Evolutionary conservation across 2,888 invertebrate species (phyloP).

Genomic region (Leucoptera coffeella): DNA sequence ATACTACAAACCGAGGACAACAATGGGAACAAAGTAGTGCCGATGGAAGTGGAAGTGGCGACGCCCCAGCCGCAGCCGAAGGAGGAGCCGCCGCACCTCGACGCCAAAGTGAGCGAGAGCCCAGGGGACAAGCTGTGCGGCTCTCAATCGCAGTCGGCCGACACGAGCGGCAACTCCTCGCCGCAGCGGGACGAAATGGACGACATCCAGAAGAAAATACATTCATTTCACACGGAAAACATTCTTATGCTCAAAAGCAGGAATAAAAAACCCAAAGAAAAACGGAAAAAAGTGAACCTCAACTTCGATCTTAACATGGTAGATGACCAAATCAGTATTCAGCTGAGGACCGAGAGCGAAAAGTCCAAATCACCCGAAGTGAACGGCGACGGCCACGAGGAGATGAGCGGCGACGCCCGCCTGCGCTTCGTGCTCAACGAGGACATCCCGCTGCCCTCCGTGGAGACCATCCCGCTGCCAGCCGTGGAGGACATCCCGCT

Average conservation of each 20-base stretch:
- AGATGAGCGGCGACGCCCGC: conserved; percentile 22
- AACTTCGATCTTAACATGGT: conserved; percentile 49
- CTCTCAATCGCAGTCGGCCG: conserved; percentile 23
- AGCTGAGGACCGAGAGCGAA: conserved; percentile 31
- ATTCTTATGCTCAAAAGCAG: conserved; percentile 55
- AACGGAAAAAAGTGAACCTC: conserved; percentile 47
- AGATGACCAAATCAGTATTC: conserved; percentile 45
- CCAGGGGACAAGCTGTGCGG: conserved; percentile 30
- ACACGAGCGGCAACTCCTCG: conserved; percentile 44
- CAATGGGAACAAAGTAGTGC: conserved; percentile 31
- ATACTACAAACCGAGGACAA: conserved; percentile 16
- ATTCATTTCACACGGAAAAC: conserved; percentile 59
- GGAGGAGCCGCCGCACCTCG: conserved; percentile 16
- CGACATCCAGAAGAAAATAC: conserved; percentile 57
- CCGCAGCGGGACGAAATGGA: conserved; percentile 52
- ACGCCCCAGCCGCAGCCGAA: conserved; percentile 26
- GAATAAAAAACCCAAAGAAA: conserved; percentile 51
- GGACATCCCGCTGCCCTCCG: conserved; percentile 16
- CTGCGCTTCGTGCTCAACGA: conserved; percentile 26
- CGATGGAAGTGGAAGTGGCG: conserved; percentile 41
- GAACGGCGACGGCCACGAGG: conserved; percentile 32
- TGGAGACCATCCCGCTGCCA: conserved; percentile 34
- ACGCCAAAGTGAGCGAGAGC: conserved; percentile 23
- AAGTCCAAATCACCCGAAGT: conserved; percentile 16
- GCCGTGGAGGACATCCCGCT: conserved; percentile 33